These are phyloP conservation scores for Littorina saxatilis DNA, from an alignment of 1,140 invertebrate genomes.

Conservation along the genomic window DNA sequence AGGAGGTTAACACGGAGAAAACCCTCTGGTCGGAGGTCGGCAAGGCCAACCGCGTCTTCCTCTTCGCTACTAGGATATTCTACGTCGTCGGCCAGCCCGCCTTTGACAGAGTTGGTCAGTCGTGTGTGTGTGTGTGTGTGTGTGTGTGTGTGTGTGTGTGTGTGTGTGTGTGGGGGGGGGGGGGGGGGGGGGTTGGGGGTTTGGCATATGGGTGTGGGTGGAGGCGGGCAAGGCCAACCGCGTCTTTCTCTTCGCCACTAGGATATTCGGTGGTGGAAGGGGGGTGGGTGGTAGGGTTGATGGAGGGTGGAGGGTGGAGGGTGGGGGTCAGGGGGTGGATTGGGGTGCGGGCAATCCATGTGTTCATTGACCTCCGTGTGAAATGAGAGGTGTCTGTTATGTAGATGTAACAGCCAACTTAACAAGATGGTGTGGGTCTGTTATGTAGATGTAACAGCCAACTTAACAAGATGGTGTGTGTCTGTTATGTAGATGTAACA, in stretches of 20 bases:
- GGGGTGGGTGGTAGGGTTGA: not conserved
- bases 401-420: too few species aligned
- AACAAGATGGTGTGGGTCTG: too few species aligned
- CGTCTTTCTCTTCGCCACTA: conserved; percentile 44
- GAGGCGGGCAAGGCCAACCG: conserved; percentile 46
- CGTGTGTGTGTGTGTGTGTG: too few species aligned
- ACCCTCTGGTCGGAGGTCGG: conserved; percentile 51
- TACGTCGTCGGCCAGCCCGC: conserved; percentile 52
- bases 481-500: too few species aligned
- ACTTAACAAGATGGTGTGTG: too few species aligned
- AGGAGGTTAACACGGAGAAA: conserved; percentile 43
- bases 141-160: too few species aligned
- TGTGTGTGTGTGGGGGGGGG: not conserved
- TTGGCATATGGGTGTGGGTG: conserved; percentile 7
- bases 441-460: too few species aligned
- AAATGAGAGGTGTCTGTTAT: too few species aligned
- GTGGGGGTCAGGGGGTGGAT: not conserved
- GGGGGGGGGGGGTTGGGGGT: not conserved
- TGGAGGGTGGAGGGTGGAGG: not conserved
- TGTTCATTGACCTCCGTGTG: not conserved
- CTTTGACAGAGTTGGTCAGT: conserved; percentile 53
- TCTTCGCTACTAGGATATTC: conserved; percentile 49
- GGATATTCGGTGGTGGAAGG: conserved; percentile 37
- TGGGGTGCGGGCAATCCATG: not conserved
- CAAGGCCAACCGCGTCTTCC: conserved; percentile 40